These are phyloP conservation scores for Idaea dimidiata DNA, from an alignment of 2,888 invertebrate species.

Conservation along the genomic window DNA sequence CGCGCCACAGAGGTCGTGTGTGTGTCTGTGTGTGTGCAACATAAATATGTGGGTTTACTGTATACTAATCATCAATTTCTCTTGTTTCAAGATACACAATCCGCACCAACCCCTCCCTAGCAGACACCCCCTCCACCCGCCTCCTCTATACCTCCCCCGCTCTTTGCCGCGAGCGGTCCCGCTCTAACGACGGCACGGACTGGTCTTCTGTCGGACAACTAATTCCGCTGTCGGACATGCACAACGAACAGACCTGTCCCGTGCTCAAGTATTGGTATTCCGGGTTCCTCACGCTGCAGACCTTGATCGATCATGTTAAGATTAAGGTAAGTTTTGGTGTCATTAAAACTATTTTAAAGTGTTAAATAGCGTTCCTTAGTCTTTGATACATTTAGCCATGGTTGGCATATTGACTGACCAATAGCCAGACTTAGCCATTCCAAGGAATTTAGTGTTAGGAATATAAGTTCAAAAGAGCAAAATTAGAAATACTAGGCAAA, in stretches of 20 bases:
- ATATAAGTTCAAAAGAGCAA: no score
- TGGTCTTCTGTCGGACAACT: constrained; percentile 77
- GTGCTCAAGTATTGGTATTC: constrained; percentile 88
- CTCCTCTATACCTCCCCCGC: constrained; percentile 84
- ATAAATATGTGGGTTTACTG: no score
- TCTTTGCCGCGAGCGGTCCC: constrained; percentile 83
- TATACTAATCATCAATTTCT: background rate
- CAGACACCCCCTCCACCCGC: constrained; percentile 84
- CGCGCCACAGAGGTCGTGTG: no score
- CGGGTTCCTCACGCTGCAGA: constrained; percentile 87
- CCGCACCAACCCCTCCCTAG: constrained; percentile 85
- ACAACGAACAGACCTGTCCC: constrained; percentile 86
- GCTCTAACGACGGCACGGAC: constrained; percentile 78
- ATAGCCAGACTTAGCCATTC: no score
- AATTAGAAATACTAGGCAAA: no score
- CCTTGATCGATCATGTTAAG: constrained; percentile 86
- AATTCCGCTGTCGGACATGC: constrained; percentile 79
- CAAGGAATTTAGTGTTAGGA: no score
- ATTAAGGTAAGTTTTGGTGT: constrained; percentile 81
- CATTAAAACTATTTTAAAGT: no score
- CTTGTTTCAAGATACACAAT: constrained; percentile 83
- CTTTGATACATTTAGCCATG: no score
- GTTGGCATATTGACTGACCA: no score
- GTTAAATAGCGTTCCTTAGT: no score
- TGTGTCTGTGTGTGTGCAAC: no score